Evolutionary conservation across 2,113 vertebrate genomes (phyloP).

Genomic region (Triplophysa siluroides): DNA sequence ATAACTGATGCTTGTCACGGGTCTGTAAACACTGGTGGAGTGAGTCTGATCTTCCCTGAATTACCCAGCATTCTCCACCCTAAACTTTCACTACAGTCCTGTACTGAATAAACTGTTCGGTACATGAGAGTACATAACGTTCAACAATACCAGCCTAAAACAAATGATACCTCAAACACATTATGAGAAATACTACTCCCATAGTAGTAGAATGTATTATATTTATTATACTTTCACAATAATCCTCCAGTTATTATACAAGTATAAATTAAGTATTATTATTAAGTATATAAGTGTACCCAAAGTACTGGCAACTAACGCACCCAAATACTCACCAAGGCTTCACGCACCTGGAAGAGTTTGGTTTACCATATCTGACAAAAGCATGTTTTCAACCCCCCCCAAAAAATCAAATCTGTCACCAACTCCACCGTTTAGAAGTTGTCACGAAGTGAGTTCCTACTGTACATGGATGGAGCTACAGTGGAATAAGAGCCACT

Average conservation of each 20-base stretch:
- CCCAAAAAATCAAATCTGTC: not conserved
- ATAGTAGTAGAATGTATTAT: no score
- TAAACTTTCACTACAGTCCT: not conserved
- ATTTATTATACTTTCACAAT: no score
- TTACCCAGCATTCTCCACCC: not conserved
- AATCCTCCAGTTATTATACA: no score
- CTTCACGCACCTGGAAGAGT: slow-evolving; percentile 25
- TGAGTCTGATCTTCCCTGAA: not conserved
- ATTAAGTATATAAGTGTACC: not conserved
- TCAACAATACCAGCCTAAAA: not conserved
- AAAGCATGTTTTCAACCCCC: slow-evolving; percentile 40
- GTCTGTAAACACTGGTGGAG: not conserved
- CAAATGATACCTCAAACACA: not conserved
- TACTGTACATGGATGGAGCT: slow-evolving; percentile 18
- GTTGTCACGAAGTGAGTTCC: slow-evolving; percentile 6
- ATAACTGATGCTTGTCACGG: not conserved
- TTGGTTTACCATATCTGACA: slow-evolving; percentile 51
- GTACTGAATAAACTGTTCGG: not conserved
- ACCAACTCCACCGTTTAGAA: slow-evolving; percentile 35
- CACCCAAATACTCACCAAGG: slow-evolving; percentile 59
- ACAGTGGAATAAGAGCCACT: slow-evolving; percentile 47
- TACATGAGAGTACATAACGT: not conserved
- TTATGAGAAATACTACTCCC: no score
- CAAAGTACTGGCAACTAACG: not conserved
- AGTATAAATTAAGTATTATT: no score